These are phyloP conservation scores for Tenualosa thibaudeaui DNA, from an alignment of 2,797 vertebrate genomes.

Conservation along the genomic window DNA sequence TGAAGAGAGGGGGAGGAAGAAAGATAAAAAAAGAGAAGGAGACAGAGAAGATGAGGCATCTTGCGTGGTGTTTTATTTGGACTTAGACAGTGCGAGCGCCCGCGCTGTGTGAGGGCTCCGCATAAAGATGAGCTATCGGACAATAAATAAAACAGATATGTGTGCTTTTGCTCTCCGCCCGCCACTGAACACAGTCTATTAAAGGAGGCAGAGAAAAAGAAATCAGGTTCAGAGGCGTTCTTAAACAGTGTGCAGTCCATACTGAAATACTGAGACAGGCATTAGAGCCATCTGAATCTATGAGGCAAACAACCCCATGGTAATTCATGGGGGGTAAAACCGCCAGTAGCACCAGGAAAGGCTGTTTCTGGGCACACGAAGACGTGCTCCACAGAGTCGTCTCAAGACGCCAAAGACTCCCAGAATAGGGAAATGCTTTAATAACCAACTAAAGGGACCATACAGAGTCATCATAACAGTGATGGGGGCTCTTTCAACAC, in stretches of 20 bases:
- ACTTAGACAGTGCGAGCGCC: constrained; percentile 73
- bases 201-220: neutral
- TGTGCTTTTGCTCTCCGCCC: neutral
- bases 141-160: constrained; percentile 71
- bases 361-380: neutral
- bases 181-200: neutral
- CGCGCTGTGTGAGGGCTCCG: constrained; percentile 72
- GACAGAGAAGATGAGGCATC: constrained; percentile 52
- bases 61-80: constrained; percentile 80
- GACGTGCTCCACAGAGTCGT: neutral
- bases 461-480: too few relatives aligned
- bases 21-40: constrained; percentile 40
- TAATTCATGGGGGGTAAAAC: neutral
- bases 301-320: neutral
- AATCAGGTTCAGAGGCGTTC: neutral
- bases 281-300: neutral
- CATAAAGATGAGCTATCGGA: constrained; percentile 73
- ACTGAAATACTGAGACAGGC: neutral
- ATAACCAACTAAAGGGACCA: neutral
- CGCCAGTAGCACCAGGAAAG: neutral
- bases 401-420: neutral
- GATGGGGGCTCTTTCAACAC: too few relatives aligned
- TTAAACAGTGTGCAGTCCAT: neutral
- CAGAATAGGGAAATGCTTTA: neutral
- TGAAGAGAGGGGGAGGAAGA: neutral